Evolutionary conservation across 2,113 vertebrate genomes (phyloP), one percentile per base, ranked within the genome.

Genomic region (Deroptyus accipitrinus): DNA sequence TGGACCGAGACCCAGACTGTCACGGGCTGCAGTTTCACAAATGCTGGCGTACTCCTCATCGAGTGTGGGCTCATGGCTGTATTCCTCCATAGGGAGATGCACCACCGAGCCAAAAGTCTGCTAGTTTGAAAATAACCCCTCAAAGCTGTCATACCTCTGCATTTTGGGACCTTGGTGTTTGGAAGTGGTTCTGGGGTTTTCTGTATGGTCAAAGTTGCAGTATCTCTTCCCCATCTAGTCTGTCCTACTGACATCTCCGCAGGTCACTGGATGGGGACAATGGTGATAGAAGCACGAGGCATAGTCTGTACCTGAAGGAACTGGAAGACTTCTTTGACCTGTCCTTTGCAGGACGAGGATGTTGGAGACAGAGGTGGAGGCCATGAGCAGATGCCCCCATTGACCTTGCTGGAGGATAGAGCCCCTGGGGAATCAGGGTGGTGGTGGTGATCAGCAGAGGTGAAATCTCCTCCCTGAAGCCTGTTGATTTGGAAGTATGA

Each of bases 391-490:
- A 16, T 57, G 15, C 13, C 22, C 9, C 28, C 5, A 1, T 24
- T 35, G 28, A 17, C 27, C 41, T 78, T 62, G 17, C 41, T 88
- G 37, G 66, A 66, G 66, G 66, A 13, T 44, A 78, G 27, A 87
- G 46, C 14, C 25, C 1, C 0, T 54, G 51, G 18, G 28, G 51
- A 44, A 16, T 6, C 0, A 1, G 13, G 10, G 14, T 7, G 66
- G 19, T 49, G 39, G 23, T 63, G 18, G 6, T 55, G 35, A 14
- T 70, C n/a, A 37, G 42, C 46, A 80, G 67, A 68, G 52, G 28
- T 31, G 22, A 46, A 39, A 90, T 13, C 30, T 72, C 41, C 8
- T 70, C 30, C 30, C 46, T 69, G 79, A 52, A 67, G 20, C 27
- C 41, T 0, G 0, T 2, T 33, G 17, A 62, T 82, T 70, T 82